Base-by-base conservation (phyloP, 2,113 vertebrate genomes). In the Corvus moneduloides region DNA sequence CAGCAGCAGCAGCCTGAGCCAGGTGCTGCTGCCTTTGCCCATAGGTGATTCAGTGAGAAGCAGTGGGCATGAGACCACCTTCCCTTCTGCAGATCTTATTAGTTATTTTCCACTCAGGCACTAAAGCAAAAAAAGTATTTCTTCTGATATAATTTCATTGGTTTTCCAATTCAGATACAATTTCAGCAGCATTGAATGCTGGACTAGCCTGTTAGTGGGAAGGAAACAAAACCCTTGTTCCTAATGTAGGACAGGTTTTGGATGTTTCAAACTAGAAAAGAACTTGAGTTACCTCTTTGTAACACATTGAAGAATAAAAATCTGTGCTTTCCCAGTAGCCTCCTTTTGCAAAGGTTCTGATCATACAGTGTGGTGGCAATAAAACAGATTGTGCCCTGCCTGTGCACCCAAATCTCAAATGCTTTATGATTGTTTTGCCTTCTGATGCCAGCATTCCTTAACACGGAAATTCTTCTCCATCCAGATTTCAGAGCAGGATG, bases 351-450 rank as follows among this genome's bases (percentile, higher is more conserved):
- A 75, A 90, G 67, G 55, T 94, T 92, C 78, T 83, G 56, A 75
- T 93, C 52, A 26, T 83, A 89, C n/a, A 1, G 84, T 72, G 56
- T 74, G 41, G 39, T 78, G 58, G 37, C 64, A 64, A 44, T 89
- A 81, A 93, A 91, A 81, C 84, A 95, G 67, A 80, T 72, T 69
- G 59, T 90, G 82, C 55, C 86, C 56, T 92, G 80, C 52, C 72
- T 44, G 17, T 75, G 74, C 81, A 88, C 71, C 62, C 61, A 51
- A 41, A 62, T 80, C 78, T 92, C 11, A 1, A 90, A 77, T 37
- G 55, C 59, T 72, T 80, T 73, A 43, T 32, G 55, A 33, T 68
- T 74, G 62, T 41, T 96, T 83, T 64, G 37, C 20, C 7, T 79
- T 84, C 74, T 66, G 59, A 79, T 92, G 91, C 72, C 86, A 83